Evolutionary conservation across 1,140 invertebrate genomes (phyloP), one percentile per base, ranked within the genome.

Genomic region (Leptonema lineaticorne): DNA sequence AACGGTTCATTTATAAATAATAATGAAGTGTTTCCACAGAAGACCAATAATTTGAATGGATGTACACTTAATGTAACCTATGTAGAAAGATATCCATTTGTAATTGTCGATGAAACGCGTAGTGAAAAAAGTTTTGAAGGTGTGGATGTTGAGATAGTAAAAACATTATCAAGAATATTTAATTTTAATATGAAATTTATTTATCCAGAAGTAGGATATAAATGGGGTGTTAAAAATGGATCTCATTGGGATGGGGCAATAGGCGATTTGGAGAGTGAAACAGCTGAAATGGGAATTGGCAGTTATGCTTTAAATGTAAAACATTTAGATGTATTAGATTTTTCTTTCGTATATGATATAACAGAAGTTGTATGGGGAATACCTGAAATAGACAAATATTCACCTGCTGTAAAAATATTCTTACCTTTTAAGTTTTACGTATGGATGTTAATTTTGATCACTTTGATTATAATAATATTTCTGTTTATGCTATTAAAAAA

Each of bases 281-380:
- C 64, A 72, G 71, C 71, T n/a, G 71, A 69, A 45, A 67, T 72
- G 8, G 71, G 71, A 5, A 27, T 72, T 11, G 71, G 68, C 4
- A 27, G 50, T 33, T 63, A 67, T 45, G 60, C 63, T 7, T 46
- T 60, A 2, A 30, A 28, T 28, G 27, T 67, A 11, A 9, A 41
- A 11, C 46, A 26, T 22, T 11, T 33, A 22, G 18, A 57, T 26
- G 48, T 63, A n/a, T 27, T 72, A 5, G 71, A 72, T 37, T 46
- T 41, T 14, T 69, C 71, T 14, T 69, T 26, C 30, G 41, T 58
- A 0, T 72, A 72, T 24, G 68, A 72, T 24, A 59, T 64, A 22
- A 22, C 53, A 14, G 64, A 72, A 46, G 1, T 72, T n/a, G 45
- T 72, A 18, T 72, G 71, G 71, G 68, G 63, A 18, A 69, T 72